These are phyloP conservation scores for Chironomus riparius DNA, from an alignment of 2,888 invertebrate species.

Conservation along the genomic window DNA sequence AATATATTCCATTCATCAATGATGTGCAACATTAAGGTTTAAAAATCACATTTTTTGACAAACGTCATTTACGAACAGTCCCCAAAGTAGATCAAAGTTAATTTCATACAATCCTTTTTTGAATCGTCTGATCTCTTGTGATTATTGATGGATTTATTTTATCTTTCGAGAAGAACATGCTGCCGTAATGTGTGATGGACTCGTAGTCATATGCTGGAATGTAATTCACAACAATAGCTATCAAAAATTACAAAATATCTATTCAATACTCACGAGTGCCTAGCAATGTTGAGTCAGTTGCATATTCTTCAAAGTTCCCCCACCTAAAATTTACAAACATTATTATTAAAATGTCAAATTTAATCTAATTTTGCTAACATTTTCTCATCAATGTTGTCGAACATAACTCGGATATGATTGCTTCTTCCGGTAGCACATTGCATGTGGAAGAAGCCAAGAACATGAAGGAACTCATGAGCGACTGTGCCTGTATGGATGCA, in stretches of 20 bases:
- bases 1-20: no score
- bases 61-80: no score
- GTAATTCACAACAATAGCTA: background rate
- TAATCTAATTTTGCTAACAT: background rate
- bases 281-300: background rate
- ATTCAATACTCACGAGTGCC: background rate
- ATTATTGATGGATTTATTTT: background rate
- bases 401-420: background rate
- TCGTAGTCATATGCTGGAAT: background rate
- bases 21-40: no score
- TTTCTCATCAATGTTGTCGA: background rate
- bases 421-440: background rate
- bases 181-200: background rate
- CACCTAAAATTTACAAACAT: background rate
- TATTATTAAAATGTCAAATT: background rate
- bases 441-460: background rate
- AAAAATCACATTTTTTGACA: no score
- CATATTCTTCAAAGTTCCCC: background rate
- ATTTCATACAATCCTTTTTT: background rate
- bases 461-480: background rate
- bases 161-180: background rate
- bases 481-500: background rate
- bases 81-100: no score
- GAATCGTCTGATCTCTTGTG: background rate
- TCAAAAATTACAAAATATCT: no score